Conservation (phyloP, 1,140 invertebrate species). For the Dufourea novaeangliae region DNA sequence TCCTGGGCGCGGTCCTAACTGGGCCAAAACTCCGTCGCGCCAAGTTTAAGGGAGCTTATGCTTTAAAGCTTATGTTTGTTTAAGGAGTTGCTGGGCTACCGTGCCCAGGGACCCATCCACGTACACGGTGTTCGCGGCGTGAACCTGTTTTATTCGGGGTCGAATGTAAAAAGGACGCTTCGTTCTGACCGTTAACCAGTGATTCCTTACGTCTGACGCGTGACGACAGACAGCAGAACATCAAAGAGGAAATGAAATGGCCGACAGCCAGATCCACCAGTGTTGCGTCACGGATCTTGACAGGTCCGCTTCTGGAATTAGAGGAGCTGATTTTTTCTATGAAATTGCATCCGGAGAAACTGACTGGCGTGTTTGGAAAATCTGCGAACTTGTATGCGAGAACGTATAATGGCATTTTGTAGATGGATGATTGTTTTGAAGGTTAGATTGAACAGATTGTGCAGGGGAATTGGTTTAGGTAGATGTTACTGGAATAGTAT, state of each 20-base stretch:
- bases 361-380: no score
- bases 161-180: neutral
- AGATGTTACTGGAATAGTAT: no score
- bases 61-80: constrained; percentile 71
- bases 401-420: no score
- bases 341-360: no score
- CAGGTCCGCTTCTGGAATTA: neutral
- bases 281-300: neutral
- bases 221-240: neutral
- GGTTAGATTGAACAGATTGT: no score
- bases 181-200: neutral
- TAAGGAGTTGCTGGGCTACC: constrained; percentile 66
- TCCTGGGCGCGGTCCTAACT: constrained; percentile 62
- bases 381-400: no score
- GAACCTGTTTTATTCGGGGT: constrained; percentile 17
- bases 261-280: neutral
- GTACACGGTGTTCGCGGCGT: constrained; percentile 18
- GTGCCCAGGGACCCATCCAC: constrained; percentile 32
- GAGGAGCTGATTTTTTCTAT: neutral
- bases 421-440: no score
- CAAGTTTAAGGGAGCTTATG: constrained; percentile 70
- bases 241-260: neutral
- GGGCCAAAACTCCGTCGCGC: constrained; percentile 63
- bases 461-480: neutral
- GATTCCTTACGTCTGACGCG: neutral